These are phyloP conservation scores for Gymnocheta viridis DNA, from an alignment of 2,888 invertebrate genomes.

Conservation along the genomic window DNA sequence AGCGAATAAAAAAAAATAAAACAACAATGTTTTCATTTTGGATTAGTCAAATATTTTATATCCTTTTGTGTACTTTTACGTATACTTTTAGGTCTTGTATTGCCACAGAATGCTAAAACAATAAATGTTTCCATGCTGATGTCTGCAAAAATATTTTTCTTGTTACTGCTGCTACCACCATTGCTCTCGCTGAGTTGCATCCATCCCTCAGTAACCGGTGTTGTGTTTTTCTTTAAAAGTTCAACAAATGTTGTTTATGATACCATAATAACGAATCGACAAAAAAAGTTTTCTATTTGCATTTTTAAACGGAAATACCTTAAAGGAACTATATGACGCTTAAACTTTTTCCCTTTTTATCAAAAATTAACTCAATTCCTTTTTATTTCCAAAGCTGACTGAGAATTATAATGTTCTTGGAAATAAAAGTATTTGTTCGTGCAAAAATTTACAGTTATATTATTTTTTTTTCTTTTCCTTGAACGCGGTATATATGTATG, in stretches of 20 bases:
- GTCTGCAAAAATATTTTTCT: constrained; percentile 54
- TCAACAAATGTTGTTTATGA: constrained; percentile 61
- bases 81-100: not conserved
- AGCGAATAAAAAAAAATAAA: not conserved
- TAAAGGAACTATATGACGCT: constrained; percentile 50
- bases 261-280: constrained; percentile 52
- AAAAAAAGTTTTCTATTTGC: constrained; percentile 37
- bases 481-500: not conserved
- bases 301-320: constrained; percentile 60
- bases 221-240: constrained; percentile 30
- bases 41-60: constrained; percentile 65
- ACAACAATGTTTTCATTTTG: constrained; percentile 63
- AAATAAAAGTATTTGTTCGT: constrained; percentile 53
- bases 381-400: constrained; percentile 5
- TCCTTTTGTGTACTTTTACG: not conserved
- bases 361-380: constrained; percentile 50
- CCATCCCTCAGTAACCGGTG: constrained; percentile 26
- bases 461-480: not conserved
- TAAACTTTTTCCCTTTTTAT: constrained; percentile 24
- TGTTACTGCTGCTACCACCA: constrained; percentile 15
- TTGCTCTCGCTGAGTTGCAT: not conserved
- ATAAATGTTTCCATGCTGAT: constrained; percentile 65
- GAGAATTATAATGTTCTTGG: constrained; percentile 31
- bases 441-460: constrained; percentile 21
- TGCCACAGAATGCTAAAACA: constrained; percentile 63